A percentile compares a stretch with the other conserved stretches of the same genome.
Evolutionary conservation across 2,797 vertebrate species (phyloP).

Genomic region (Zalophus californianus): DNA sequence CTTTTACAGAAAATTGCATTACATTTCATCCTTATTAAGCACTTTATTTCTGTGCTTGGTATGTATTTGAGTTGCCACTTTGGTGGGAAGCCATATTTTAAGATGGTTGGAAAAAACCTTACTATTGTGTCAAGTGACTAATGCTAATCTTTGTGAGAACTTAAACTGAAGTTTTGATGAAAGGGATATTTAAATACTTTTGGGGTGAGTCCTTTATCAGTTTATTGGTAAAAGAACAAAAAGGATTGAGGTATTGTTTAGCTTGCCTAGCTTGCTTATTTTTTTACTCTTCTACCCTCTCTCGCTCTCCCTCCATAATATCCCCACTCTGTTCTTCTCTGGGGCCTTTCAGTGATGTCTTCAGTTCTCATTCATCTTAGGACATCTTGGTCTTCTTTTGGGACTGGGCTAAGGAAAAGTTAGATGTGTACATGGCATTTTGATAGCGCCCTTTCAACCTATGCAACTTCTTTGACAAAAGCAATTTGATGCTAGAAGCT

Average conservation of each 20-base stretch:
- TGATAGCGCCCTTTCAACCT: not conserved
- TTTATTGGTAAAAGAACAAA: not conserved
- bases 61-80: slow-evolving; percentile 50
- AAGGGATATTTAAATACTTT: not conserved
- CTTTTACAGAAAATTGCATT: slow-evolving; percentile 67
- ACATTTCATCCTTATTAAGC: slow-evolving; percentile 49
- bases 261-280: not conserved
- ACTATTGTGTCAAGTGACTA: not conserved
- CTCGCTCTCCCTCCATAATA: fast-evolving
- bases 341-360: not conserved
- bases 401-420: not conserved
- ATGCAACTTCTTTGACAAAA: slow-evolving; percentile 31
- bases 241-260: not conserved
- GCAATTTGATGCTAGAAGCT: not conserved
- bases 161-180: not conserved
- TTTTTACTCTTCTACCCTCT: not conserved
- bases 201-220: not conserved
- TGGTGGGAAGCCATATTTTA: slow-evolving; percentile 24
- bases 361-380: slow-evolving; percentile 30
- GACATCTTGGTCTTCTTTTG: not conserved
- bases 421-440: not conserved
- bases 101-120: not conserved
- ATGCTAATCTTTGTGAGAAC: not conserved
- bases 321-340: not conserved
- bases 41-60: slow-evolving; percentile 60